Percentiles rank a stretch among this genome's conserved stretches.
Conservation (phyloP, 2,113 vertebrate genomes). For the Rana temporaria region DNA sequence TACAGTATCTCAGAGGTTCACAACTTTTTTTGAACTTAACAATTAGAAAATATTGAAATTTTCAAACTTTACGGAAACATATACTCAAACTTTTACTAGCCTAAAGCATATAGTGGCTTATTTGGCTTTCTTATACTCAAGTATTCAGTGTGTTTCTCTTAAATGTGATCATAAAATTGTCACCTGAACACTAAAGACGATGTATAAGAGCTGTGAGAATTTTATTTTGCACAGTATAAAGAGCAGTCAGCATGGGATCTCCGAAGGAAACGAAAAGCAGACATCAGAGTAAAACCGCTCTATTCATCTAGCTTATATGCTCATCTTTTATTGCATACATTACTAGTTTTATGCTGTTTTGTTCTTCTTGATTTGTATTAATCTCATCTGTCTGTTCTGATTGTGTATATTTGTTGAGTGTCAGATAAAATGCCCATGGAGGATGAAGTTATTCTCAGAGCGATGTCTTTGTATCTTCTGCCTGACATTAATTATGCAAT, state of each 20-base stretch:
- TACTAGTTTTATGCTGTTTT: conserved; percentile 19
- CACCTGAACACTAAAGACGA: neutral
- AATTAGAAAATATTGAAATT: no score
- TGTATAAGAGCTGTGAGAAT: no score
- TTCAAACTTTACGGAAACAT: no score
- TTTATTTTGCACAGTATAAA: no score
- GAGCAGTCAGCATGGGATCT: neutral
- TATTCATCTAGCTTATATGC: conserved; percentile 20
- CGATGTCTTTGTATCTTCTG: neutral
- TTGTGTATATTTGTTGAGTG: conserved; percentile 14
- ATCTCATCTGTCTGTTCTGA: conserved; percentile 34
- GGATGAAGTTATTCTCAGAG: conserved; percentile 11
- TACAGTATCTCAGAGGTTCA: no score
- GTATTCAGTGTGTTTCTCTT: neutral
- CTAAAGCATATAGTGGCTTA: no score
- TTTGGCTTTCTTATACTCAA: neutral
- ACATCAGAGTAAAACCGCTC: conserved; percentile 21
- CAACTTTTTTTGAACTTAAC: no score
- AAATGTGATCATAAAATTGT: no score
- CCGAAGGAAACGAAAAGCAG: conserved; percentile 15
- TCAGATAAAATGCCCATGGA: conserved; percentile 15
- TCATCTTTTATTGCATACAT: conserved; percentile 10
- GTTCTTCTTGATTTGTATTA: conserved; percentile 13
- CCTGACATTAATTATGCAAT: conserved; percentile 31
- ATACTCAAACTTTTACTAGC: no score